Conservation (phyloP, 2,888 invertebrate species). For the Isotomurus palustris region DNA sequence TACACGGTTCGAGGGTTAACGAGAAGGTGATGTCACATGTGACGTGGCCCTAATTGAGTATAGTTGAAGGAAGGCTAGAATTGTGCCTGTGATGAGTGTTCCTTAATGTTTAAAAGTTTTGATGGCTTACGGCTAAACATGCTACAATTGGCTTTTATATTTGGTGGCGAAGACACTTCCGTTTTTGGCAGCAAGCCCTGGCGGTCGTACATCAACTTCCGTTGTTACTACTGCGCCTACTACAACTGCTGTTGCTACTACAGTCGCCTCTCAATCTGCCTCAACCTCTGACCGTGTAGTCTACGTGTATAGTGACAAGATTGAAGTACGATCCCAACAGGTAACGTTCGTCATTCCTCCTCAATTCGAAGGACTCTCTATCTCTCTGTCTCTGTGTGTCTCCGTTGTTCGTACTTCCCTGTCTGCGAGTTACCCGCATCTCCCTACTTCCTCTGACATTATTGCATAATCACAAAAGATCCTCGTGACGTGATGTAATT, state of each 20-base stretch:
- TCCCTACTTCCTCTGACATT: too few species aligned
- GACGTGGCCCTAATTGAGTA: conserved; percentile 24
- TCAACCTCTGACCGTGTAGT: conserved; percentile 52
- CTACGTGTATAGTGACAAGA: conserved; percentile 56
- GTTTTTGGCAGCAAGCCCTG: conserved; percentile 47
- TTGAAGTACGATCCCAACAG: conserved; percentile 54
- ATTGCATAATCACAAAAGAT: too few species aligned
- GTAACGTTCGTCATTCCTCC: conserved; percentile 49
- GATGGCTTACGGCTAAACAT: conserved; percentile 33
- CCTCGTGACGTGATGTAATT: too few species aligned
- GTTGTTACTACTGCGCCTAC: conserved; percentile 26
- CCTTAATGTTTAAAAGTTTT: conserved; percentile 30
- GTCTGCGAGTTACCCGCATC: too few species aligned
- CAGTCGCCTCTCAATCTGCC: conserved; percentile 39
- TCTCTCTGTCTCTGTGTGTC: too few species aligned
- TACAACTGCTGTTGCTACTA: conserved; percentile 35
- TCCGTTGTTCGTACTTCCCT: too few species aligned
- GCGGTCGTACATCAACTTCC: conserved; percentile 29
- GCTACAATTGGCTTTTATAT: conserved; percentile 33
- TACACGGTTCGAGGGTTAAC: too few species aligned
- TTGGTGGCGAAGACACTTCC: conserved; percentile 46
- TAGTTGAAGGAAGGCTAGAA: neutral
- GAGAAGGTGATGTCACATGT: too few species aligned
- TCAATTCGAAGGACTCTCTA: too few species aligned
- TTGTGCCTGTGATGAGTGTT: conserved; percentile 4